Evolutionary conservation across 2,888 invertebrate species (phyloP).

Genomic region (Heliconius ethilla): DNA sequence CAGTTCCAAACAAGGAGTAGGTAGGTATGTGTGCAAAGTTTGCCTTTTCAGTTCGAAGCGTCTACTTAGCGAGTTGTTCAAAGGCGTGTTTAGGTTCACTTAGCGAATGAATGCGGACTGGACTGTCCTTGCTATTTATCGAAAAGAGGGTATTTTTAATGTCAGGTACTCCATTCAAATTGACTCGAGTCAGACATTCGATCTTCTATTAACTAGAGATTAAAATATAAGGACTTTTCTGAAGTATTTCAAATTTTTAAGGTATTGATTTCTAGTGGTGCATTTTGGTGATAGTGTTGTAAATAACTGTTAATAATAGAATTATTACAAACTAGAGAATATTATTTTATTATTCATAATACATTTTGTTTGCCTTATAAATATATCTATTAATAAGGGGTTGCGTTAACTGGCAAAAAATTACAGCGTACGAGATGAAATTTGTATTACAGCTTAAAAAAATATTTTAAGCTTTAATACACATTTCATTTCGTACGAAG

Average conservation of each 20-base stretch:
- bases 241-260: slow-evolving; percentile 6
- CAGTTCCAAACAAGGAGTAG: slow-evolving; percentile 51
- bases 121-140: slow-evolving; percentile 66
- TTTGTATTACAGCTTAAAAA: too few species aligned
- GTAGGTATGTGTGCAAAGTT: slow-evolving; percentile 52
- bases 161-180: slow-evolving; percentile 74
- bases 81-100: slow-evolving; percentile 62
- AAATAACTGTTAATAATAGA: not conserved
- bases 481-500: too few species aligned
- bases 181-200: slow-evolving; percentile 47
- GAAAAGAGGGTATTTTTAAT: slow-evolving; percentile 69
- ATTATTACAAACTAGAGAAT: not conserved
- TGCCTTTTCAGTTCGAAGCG: slow-evolving; percentile 63
- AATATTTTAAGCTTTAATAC: too few species aligned
- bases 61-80: slow-evolving; percentile 58
- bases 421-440: too few species aligned
- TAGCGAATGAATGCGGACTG: slow-evolving; percentile 68
- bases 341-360: not conserved
- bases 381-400: not conserved
- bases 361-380: not conserved
- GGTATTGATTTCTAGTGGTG: not conserved
- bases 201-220: slow-evolving; percentile 38
- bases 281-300: not conserved
- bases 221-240: slow-evolving; percentile 29
- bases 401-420: not conserved